These are phyloP conservation scores for Hafferia zeledoni DNA, from an alignment of 2,797 vertebrate genomes.

Conservation along the genomic window DNA sequence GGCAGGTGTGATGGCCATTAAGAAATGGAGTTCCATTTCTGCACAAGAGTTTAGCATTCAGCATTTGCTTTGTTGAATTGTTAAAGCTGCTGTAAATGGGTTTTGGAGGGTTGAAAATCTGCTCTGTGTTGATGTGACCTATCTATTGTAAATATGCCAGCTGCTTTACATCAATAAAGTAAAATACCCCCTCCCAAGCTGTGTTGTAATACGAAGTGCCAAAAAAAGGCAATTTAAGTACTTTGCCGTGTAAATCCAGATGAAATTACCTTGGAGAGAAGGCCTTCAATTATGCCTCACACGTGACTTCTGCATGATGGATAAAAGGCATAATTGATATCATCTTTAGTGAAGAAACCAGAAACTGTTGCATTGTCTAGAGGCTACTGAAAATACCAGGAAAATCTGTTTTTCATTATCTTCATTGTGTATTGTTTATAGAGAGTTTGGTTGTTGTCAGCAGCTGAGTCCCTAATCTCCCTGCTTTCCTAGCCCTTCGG, in stretches of 20 bases:
- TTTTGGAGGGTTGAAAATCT: slow-evolving; percentile 57
- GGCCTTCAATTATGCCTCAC: slow-evolving; percentile 61
- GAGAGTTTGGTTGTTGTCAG: slow-evolving; percentile 69
- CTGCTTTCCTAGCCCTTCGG: slow-evolving; percentile 55
- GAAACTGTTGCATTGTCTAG: slow-evolving; percentile 69
- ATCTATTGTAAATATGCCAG: slow-evolving; percentile 69
- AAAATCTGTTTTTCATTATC: slow-evolving; percentile 72
- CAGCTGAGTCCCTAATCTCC: slow-evolving; percentile 69
- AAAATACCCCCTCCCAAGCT: slow-evolving; percentile 61
- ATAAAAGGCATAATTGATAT: slow-evolving; percentile 75
- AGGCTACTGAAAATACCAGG: slow-evolving; percentile 68
- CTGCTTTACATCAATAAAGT: slow-evolving; percentile 69
- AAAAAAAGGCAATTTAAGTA: slow-evolving; percentile 64
- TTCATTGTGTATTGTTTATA: slow-evolving; percentile 69
- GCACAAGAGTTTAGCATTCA: slow-evolving; percentile 19
- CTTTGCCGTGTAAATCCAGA: slow-evolving; percentile 60
- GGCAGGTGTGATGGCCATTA: slow-evolving; percentile 28
- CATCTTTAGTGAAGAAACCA: slow-evolving; percentile 72
- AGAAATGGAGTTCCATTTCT: slow-evolving; percentile 17
- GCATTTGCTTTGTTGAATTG: slow-evolving; percentile 42
- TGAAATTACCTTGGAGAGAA: slow-evolving; percentile 67
- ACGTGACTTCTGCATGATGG: slow-evolving; percentile 64
- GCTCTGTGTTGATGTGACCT: slow-evolving; percentile 54
- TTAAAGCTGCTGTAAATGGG: slow-evolving; percentile 63
- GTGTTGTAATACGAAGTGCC: slow-evolving; percentile 60